Conservation (phyloP, 2,113 vertebrate genomes). For the Lathamus discolor region DNA sequence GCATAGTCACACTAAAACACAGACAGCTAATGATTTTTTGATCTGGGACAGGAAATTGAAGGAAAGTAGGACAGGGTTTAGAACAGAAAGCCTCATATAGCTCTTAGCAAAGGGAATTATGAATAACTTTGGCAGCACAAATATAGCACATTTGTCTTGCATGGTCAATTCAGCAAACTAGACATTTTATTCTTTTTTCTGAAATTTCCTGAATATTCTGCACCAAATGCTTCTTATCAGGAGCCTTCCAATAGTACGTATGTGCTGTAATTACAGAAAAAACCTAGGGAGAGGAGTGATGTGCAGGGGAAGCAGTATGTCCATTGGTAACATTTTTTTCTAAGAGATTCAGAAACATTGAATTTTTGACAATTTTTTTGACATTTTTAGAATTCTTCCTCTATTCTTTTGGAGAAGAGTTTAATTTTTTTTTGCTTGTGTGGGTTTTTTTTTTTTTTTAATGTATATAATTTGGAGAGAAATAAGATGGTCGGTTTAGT, state of each 20-base stretch:
- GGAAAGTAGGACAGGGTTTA: not conserved
- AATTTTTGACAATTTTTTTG: not conserved
- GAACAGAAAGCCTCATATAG: not conserved
- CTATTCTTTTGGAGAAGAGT: not conserved
- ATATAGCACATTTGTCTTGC: not conserved
- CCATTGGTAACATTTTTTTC: not conserved
- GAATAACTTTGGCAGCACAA: not conserved
- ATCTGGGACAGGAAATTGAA: not conserved
- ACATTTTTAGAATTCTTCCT: not conserved
- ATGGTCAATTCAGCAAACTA: not conserved
- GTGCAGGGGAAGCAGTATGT: not conserved
- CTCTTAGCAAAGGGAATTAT: not conserved
- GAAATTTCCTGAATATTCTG: not conserved
- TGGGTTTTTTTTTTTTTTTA: not conserved
- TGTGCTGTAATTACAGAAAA: not conserved
- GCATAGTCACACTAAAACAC: not conserved
- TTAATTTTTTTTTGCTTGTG: not conserved
- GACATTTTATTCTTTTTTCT: not conserved
- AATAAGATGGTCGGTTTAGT: not conserved
- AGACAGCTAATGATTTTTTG: not conserved
- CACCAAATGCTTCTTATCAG: not conserved
- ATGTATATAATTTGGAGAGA: not conserved
- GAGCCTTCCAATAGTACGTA: not conserved
- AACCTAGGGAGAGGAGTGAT: not conserved
- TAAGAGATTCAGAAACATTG: not conserved